Evolutionary conservation across 2,113 vertebrate genomes (phyloP).

Genomic region (Phycodurus eques): DNA sequence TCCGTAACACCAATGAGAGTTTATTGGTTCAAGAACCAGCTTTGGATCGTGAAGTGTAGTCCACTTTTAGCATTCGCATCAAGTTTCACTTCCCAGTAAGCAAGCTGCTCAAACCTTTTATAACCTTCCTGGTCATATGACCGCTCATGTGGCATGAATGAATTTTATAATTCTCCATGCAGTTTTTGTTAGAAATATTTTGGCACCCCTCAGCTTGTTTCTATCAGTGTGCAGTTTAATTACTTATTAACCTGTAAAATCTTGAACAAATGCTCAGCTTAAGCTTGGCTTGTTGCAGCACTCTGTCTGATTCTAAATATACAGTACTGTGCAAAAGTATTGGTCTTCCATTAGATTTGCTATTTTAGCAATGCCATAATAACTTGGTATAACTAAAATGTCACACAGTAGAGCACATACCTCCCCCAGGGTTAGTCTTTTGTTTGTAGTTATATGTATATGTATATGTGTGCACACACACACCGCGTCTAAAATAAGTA

Average conservation of each 20-base stretch:
- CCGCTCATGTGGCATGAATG: background rate
- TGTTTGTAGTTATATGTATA: too few species aligned
- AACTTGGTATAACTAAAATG: too few species aligned
- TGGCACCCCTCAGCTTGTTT: background rate
- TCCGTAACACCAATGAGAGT: background rate
- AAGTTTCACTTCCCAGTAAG: slow-evolving; percentile 11
- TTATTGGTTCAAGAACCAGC: slow-evolving; percentile 6
- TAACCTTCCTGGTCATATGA: background rate
- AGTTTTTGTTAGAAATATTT: background rate
- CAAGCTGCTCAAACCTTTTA: background rate
- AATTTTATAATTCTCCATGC: background rate
- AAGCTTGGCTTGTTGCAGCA: background rate
- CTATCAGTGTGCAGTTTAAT: background rate
- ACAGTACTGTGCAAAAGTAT: background rate
- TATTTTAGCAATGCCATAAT: too few species aligned
- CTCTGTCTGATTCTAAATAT: background rate
- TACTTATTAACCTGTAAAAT: slow-evolving; percentile 13
- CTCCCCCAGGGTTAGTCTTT: too few species aligned
- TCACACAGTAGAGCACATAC: too few species aligned
- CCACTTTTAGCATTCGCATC: background rate
- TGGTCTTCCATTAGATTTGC: too few species aligned
- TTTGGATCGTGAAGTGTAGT: background rate
- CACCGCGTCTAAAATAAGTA: too few species aligned
- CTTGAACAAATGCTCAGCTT: background rate
- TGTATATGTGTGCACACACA: too few species aligned